phyloP scores from a whole-genome alignment of 2,888 invertebrate genomes.

The Caenorhabditis sp. region DNA sequence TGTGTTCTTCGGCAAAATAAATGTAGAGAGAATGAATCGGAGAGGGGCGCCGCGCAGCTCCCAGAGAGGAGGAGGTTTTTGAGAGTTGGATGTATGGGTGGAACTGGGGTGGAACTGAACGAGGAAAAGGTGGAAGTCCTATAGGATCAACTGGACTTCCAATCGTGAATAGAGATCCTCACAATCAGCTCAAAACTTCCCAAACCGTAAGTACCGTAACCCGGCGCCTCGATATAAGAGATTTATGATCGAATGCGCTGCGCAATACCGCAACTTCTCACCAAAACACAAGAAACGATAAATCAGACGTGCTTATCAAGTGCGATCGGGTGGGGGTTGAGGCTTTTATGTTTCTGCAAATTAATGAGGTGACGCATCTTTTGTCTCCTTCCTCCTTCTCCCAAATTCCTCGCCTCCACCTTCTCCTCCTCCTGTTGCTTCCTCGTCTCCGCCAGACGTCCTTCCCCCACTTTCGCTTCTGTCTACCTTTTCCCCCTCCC shows the following conservation, averaged over 20 bases:
- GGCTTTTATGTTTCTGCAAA: conserved; percentile 25
- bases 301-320: conserved; percentile 32
- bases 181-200: too few relatives aligned
- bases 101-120: too few relatives aligned
- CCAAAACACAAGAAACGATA: conserved; percentile 13
- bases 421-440: too few relatives aligned
- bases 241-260: too few relatives aligned
- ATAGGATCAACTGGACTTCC: not conserved
- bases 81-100: not conserved
- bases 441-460: conserved; percentile 21
- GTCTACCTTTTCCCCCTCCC: not conserved
- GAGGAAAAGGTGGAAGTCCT: not conserved
- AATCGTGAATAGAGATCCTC: too few relatives aligned
- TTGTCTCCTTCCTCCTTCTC: conserved; percentile 11
- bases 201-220: not conserved
- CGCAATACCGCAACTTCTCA: not conserved
- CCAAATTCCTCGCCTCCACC: not conserved
- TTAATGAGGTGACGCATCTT: conserved; percentile 48
- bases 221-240: too few relatives aligned
- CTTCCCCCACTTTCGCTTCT: conserved; percentile 5
- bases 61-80: not conserved
- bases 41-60: too few relatives aligned
- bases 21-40: not conserved
- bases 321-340: not conserved
- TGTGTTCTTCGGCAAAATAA: conserved; percentile 18